Percentiles rank a stretch among this genome's conserved stretches.
phyloP scores from a whole-genome alignment of 2,888 invertebrate species.

The Anthrax anthrax region DNA sequence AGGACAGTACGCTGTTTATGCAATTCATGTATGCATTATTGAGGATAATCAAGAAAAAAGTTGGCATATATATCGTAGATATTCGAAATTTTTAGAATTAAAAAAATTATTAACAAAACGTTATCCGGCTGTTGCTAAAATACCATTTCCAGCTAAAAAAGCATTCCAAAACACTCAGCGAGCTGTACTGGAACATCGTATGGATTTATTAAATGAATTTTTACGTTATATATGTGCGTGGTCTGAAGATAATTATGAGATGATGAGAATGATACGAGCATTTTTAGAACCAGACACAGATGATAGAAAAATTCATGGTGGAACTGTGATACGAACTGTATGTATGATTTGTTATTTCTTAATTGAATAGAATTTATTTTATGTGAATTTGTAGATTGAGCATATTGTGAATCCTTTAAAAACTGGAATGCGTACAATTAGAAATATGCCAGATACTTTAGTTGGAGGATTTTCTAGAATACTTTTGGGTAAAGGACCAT shows the following conservation, averaged over 20 bases:
- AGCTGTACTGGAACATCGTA: slow-evolving; percentile 68
- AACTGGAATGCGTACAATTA: slow-evolving; percentile 58
- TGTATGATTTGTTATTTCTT: background rate
- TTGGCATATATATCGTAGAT: slow-evolving; percentile 86
- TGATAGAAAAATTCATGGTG: slow-evolving; percentile 46
- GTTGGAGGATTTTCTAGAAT: slow-evolving; percentile 46
- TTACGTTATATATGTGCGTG: slow-evolving; percentile 53
- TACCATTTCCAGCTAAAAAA: slow-evolving; percentile 83
- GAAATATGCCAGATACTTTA: slow-evolving; percentile 62
- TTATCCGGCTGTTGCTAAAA: slow-evolving; percentile 59
- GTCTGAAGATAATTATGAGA: slow-evolving; percentile 40
- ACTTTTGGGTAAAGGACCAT: slow-evolving; percentile 39
- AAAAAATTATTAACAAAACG: slow-evolving; percentile 46
- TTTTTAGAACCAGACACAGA: slow-evolving; percentile 59
- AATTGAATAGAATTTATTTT: background rate
- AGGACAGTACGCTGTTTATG: slow-evolving; percentile 77
- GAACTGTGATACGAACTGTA: slow-evolving; percentile 45
- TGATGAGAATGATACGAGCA: slow-evolving; percentile 36
- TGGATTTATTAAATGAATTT: slow-evolving; percentile 67
- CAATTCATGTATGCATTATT: slow-evolving; percentile 57
- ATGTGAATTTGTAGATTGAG: slow-evolving; percentile 26
- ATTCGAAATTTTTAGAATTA: slow-evolving; percentile 87
- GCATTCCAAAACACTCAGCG: slow-evolving; percentile 86
- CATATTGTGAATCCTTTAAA: slow-evolving; percentile 46
- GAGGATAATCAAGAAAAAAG: slow-evolving; percentile 54